A percentile compares a stretch with the other conserved stretches of the same genome.
Conservation (phyloP, 2,888 invertebrate genomes). For the Schrankia costaestrigalis region DNA sequence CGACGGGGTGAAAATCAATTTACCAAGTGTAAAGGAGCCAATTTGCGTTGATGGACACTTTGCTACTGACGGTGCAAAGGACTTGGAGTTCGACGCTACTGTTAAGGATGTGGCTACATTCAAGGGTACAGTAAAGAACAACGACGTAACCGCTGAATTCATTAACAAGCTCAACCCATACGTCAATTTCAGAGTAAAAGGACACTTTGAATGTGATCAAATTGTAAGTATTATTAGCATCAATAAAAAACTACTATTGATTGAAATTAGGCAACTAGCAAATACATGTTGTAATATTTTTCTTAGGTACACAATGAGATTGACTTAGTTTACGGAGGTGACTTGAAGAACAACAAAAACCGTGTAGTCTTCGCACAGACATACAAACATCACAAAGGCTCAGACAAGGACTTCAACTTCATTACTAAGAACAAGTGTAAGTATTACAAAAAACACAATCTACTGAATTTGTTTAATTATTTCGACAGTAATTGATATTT, state of each 20-base stretch:
- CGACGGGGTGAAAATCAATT: constrained; percentile 75
- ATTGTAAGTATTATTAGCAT: constrained; percentile 48
- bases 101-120: constrained; percentile 72
- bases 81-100: constrained; percentile 71
- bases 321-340: constrained; percentile 82
- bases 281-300: neutral
- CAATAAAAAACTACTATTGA: too few species aligned
- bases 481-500: too few species aligned
- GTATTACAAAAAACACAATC: constrained; percentile 22
- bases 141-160: constrained; percentile 72
- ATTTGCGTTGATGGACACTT: constrained; percentile 76
- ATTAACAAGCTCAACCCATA: constrained; percentile 81
- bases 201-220: constrained; percentile 67
- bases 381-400: constrained; percentile 56
- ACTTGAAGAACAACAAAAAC: constrained; percentile 75
- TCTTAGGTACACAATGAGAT: constrained; percentile 69
- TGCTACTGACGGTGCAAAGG: constrained; percentile 41
- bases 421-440: constrained; percentile 76
- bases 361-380: constrained; percentile 76
- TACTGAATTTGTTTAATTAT: too few species aligned
- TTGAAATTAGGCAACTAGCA: too few species aligned
- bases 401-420: constrained; percentile 63
- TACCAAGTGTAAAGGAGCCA: constrained; percentile 58
- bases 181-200: constrained; percentile 81
- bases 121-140: constrained; percentile 63